These are phyloP conservation scores for Danaus chrysippus DNA, from an alignment of 2,888 invertebrate species.

Conservation along the genomic window DNA sequence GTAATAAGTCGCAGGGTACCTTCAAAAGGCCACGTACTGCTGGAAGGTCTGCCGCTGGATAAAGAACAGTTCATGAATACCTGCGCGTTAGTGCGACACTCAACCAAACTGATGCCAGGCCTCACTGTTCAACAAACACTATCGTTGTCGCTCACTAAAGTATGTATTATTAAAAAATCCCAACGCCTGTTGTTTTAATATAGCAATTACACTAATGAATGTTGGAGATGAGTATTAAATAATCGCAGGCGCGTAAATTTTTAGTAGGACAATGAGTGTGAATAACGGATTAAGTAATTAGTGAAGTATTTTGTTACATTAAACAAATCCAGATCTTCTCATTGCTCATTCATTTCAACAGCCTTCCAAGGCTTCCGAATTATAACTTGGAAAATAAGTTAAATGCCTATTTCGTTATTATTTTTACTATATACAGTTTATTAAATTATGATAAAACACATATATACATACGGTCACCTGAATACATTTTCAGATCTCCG, in stretches of 20 bases:
- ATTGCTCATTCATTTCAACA: not conserved
- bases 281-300: too few relatives aligned
- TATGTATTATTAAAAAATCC: slow-evolving; percentile 41
- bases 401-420: too few relatives aligned
- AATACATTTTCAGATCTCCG: slow-evolving; percentile 79
- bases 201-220: too few relatives aligned
- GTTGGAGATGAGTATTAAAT: too few relatives aligned
- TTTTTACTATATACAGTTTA: not conserved
- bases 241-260: too few relatives aligned
- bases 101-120: slow-evolving; percentile 90
- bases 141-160: slow-evolving; percentile 88
- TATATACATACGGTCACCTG: not conserved
- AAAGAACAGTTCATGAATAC: slow-evolving; percentile 89
- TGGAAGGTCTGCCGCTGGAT: slow-evolving; percentile 92
- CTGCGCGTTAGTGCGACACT: slow-evolving; percentile 93
- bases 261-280: too few relatives aligned
- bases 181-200: too few relatives aligned
- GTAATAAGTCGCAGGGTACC: slow-evolving; percentile 92
- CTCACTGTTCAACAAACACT: slow-evolving; percentile 93
- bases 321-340: too few relatives aligned
- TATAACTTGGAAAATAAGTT: too few relatives aligned
- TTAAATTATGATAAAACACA: not conserved
- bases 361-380: not conserved
- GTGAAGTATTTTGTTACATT: too few relatives aligned
- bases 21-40: slow-evolving; percentile 91